phyloP scores from a whole-genome alignment of 2,888 invertebrate species.

The Yponomeuta cagnagella region DNA sequence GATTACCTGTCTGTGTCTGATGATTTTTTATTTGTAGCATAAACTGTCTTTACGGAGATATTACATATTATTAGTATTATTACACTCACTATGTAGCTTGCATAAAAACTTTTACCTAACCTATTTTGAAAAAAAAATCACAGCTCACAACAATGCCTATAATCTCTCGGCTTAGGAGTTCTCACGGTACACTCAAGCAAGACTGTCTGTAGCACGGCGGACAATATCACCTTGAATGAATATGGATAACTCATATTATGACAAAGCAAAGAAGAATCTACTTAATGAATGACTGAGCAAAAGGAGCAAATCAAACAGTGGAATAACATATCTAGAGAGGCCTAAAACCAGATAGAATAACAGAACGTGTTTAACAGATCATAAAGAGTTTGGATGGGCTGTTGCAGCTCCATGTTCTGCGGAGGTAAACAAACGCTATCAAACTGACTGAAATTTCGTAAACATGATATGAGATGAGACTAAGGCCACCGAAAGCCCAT shows the following conservation, averaged over 20 bases:
- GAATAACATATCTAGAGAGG: background rate
- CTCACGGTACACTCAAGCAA: background rate
- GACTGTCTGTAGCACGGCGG: background rate
- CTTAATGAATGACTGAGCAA: constrained; percentile 3
- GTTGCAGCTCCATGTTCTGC: background rate
- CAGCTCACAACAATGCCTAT: background rate
- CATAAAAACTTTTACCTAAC: background rate
- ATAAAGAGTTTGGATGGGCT: constrained; percentile 7
- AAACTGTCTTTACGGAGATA: too few species aligned
- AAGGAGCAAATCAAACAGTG: background rate
- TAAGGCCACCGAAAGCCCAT: too few species aligned
- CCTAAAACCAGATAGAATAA: constrained; percentile 1
- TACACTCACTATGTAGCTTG: background rate
- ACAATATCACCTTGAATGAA: background rate
- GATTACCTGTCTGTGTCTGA: too few species aligned
- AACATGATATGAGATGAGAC: too few species aligned
- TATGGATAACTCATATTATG: background rate
- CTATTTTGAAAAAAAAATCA: background rate
- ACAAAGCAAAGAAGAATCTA: background rate
- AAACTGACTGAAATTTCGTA: too few species aligned
- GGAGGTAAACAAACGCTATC: background rate
- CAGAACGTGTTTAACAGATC: constrained; percentile 10
- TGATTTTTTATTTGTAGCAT: too few species aligned
- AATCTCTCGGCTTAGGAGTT: background rate
- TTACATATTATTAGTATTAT: too few species aligned